Evolutionary conservation across 2,888 invertebrate genomes (phyloP).

Genomic region (Phaonia tiefii): DNA sequence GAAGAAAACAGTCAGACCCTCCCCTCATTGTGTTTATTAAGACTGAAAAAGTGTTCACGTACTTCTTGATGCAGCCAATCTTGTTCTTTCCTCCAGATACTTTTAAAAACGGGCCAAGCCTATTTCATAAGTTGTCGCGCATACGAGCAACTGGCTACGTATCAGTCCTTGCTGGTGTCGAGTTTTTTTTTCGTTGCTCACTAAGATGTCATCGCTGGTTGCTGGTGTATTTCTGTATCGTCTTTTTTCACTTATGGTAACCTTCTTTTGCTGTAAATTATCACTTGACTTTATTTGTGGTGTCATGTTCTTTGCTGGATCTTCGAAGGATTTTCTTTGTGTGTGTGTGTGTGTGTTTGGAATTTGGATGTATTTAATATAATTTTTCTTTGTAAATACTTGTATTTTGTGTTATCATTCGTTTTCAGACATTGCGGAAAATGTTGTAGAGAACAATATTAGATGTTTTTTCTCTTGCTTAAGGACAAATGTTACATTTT

Average conservation of each 20-base stretch:
- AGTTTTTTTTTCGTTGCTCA: conserved; percentile 48
- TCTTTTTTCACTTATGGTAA: conserved; percentile 2
- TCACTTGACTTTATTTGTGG: conserved; percentile 58
- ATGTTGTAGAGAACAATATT: too few species aligned
- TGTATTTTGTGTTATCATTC: conserved; percentile 67
- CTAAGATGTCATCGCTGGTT: conserved; percentile 63
- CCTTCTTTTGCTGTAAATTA: conserved; percentile 48
- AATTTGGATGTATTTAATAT: conserved; percentile 17
- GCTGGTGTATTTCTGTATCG: not conserved
- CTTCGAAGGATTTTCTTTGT: conserved; percentile 21
- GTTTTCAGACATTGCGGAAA: conserved; percentile 58
- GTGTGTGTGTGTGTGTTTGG: not conserved
- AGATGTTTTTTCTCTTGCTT: too few species aligned
- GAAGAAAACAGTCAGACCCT: not conserved
- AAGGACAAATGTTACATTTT: too few species aligned
- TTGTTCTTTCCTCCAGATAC: too few species aligned
- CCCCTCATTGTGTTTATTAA: not conserved
- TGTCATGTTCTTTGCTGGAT: conserved; percentile 50
- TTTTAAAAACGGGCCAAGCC: too few species aligned
- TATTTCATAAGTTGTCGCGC: conserved; percentile 59
- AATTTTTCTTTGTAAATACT: conserved; percentile 48
- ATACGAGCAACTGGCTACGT: conserved; percentile 25
- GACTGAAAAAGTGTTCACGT: not conserved
- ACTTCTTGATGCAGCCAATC: conserved; percentile 22
- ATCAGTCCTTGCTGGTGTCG: conserved; percentile 31